phyloP scores from a whole-genome alignment of 2,797 vertebrate species.

The Rousettus madagascariensis region DNA sequence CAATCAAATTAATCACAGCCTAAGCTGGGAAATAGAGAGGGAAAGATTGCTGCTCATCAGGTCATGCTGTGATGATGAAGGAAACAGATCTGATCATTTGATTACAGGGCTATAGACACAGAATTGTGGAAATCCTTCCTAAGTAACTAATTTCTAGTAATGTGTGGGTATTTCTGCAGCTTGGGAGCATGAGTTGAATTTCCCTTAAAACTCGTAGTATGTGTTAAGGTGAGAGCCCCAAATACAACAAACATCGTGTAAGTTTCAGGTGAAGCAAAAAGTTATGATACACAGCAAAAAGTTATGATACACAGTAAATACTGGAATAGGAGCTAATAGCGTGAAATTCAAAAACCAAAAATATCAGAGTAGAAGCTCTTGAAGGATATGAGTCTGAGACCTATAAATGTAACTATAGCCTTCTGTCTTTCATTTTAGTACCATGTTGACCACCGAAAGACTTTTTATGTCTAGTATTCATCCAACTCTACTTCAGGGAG shows the following conservation, averaged over 20 bases:
- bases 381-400: neutral
- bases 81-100: slow-evolving; percentile 60
- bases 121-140: neutral
- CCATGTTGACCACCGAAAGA: neutral
- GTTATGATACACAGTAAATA: neutral
- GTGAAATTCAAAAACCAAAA: neutral
- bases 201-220: neutral
- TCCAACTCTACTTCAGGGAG: neutral
- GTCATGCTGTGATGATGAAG: slow-evolving; percentile 54
- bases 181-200: neutral
- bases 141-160: slow-evolving; percentile 8
- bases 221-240: neutral
- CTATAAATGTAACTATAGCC: neutral
- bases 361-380: neutral
- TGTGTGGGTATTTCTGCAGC: neutral
- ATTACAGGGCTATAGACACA: neutral
- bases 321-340: neutral
- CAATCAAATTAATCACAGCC: slow-evolving; percentile 69
- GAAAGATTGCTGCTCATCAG: slow-evolving; percentile 39
- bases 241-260: neutral
- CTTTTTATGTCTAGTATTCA: neutral
- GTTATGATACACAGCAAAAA: neutral
- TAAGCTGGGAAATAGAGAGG: slow-evolving; percentile 40
- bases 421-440: neutral
- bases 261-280: neutral